Conservation (phyloP, 2,888 invertebrate species). For the Reticulitermes lucifugus region DNA sequence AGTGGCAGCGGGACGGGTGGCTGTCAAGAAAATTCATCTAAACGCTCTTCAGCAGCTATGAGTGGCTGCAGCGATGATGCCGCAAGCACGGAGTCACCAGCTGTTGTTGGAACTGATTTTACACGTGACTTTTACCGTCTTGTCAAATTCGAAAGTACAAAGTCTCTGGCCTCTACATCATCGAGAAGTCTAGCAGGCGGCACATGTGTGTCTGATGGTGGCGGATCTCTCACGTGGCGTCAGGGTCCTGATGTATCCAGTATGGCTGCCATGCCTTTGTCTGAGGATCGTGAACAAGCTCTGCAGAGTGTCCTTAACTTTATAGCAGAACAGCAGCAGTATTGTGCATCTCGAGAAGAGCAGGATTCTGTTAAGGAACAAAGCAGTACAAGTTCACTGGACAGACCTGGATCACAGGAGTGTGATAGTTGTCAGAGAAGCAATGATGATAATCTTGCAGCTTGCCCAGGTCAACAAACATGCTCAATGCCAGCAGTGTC, state of each 20-base stretch:
- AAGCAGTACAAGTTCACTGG: not conserved
- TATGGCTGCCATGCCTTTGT: conserved; percentile 9
- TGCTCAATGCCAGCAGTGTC: not conserved
- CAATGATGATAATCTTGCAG: not conserved
- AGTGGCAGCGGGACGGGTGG: conserved; percentile 52
- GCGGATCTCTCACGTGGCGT: conserved; percentile 29
- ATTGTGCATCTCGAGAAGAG: conserved; percentile 72
- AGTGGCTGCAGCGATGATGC: conserved; percentile 74
- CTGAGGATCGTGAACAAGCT: conserved; percentile 75
- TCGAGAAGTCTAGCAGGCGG: conserved; percentile 73
- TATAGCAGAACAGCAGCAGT: conserved; percentile 82
- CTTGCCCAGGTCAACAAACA: no score
- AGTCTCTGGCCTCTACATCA: conserved; percentile 81
- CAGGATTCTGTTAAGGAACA: conserved; percentile 61
- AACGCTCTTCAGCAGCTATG: conserved; percentile 76
- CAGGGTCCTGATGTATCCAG: conserved; percentile 35
- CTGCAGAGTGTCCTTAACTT: conserved; percentile 80
- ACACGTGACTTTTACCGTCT: conserved; percentile 84
- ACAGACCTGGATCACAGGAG: not conserved
- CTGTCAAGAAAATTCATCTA: conserved; percentile 65
- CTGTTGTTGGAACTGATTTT: conserved; percentile 78
- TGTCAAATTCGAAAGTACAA: conserved; percentile 84
- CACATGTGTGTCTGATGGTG: conserved; percentile 7
- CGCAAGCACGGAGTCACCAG: conserved; percentile 57
- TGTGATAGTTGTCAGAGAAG: not conserved